Evolutionary conservation across 2,113 vertebrate genomes (phyloP).

Genomic region (Pedionomus torquatus): DNA sequence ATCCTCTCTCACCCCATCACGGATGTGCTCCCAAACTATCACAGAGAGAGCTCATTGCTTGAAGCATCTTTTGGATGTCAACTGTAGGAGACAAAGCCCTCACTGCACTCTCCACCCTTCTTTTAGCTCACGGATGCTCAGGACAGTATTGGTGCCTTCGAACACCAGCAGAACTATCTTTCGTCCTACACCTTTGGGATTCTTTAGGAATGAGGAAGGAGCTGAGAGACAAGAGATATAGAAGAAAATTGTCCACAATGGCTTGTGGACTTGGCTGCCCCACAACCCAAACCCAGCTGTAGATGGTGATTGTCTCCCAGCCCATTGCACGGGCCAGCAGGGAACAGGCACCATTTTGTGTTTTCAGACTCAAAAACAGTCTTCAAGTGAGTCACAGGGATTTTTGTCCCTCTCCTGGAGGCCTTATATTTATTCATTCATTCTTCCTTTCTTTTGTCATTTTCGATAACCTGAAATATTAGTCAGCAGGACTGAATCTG

Average conservation of each 20-base stretch:
- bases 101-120: background rate
- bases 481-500: background rate
- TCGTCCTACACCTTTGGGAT: background rate
- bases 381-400: background rate
- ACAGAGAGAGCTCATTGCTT: background rate
- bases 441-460: background rate
- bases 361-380: background rate
- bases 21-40: background rate
- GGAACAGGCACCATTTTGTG: background rate
- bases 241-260: background rate
- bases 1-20: background rate
- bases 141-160: background rate
- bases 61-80: background rate
- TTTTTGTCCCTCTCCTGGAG: constrained; percentile 7
- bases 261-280: background rate
- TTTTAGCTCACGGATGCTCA: background rate
- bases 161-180: rapidly evolving
- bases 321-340: background rate
- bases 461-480: background rate
- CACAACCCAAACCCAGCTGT: background rate
- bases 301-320: background rate
- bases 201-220: background rate
- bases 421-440: background rate
- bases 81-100: background rate
- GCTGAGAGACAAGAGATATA: background rate